Evolutionary conservation across 2,797 vertebrate species (phyloP).

Genomic region (Centroberyx gerrardi): DNA sequence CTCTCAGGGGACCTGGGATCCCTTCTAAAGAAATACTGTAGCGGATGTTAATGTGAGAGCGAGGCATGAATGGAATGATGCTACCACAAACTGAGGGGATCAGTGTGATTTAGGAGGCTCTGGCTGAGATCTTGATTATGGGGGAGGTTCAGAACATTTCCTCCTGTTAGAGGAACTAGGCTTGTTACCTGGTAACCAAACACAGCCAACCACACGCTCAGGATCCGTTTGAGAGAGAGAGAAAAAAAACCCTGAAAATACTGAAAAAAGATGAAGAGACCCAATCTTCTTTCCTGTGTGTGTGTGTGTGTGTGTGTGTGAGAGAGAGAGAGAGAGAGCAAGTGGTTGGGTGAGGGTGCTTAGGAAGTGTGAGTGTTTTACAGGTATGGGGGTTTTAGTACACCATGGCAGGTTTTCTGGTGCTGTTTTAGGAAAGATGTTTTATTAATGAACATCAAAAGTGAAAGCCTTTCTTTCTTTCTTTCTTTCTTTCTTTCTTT

Average conservation of each 20-base stretch:
- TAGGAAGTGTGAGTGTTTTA: too few relatives aligned
- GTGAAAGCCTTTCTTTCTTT: not conserved
- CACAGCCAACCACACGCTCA: slow-evolving; percentile 32
- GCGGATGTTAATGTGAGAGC: slow-evolving; percentile 36
- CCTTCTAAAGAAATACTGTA: slow-evolving; percentile 31
- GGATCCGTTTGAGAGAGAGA: slow-evolving; percentile 20
- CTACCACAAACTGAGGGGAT: slow-evolving; percentile 44
- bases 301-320: too few relatives aligned
- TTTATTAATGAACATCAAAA: too few relatives aligned
- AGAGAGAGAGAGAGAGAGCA: too few relatives aligned
- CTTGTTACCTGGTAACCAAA: slow-evolving; percentile 72
- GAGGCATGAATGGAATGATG: slow-evolving; percentile 60
- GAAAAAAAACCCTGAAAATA: slow-evolving; percentile 3
- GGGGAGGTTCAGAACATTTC: slow-evolving; percentile 34
- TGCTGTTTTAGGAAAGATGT: too few relatives aligned
- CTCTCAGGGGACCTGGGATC: slow-evolving; percentile 32
- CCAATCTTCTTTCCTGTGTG: not conserved
- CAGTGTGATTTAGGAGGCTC: slow-evolving; percentile 48
- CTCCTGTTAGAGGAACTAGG: slow-evolving; percentile 16
- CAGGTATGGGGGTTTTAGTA: too few relatives aligned
- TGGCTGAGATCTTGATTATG: slow-evolving; percentile 43
- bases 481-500: slow-evolving; percentile 24
- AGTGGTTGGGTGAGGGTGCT: too few relatives aligned
- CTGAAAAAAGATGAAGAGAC: not conserved
- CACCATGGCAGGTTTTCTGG: too few relatives aligned